Evolutionary conservation across 64 coral and sea anemone genomes (phyloP).

Genomic region (Pachyseris speciosa): DNA sequence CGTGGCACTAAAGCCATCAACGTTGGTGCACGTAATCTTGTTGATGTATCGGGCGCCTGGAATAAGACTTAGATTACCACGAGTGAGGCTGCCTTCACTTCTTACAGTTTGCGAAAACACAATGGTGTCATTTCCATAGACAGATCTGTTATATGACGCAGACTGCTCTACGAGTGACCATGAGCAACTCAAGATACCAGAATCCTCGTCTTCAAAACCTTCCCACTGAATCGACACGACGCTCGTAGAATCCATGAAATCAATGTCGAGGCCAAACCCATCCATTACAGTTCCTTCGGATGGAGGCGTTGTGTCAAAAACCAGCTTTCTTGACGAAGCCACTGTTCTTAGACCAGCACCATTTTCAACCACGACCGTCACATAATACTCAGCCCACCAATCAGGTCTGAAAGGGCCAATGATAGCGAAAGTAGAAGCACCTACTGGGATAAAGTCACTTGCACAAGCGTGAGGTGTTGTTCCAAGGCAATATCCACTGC

Average conservation of each 20-base stretch:
- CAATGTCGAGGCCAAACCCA: conserved; percentile 58
- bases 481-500: conserved; percentile 41
- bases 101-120: conserved; percentile 68
- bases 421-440: conserved; percentile 2
- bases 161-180: conserved; percentile 72
- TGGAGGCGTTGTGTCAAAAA: conserved; percentile 76
- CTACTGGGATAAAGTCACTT: neutral
- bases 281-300: conserved; percentile 74
- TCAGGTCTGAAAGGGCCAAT: conserved; percentile 58
- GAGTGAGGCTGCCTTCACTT: conserved; percentile 40
- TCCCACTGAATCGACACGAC: conserved; percentile 58
- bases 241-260: conserved; percentile 63
- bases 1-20: conserved; percentile 78
- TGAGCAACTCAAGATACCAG: conserved; percentile 59
- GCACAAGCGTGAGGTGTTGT: conserved; percentile 37
- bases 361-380: conserved; percentile 47
- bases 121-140: conserved; percentile 70
- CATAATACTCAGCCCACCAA: neutral
- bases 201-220: conserved; percentile 72
- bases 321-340: conserved; percentile 56
- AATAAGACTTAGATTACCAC: conserved; percentile 37
- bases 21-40: conserved; percentile 71
- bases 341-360: conserved; percentile 64
- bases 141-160: conserved; percentile 49
- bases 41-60: conserved; percentile 81